Evolutionary conservation across 2,888 invertebrate genomes (phyloP), one percentile per base, ranked within the genome.

Genomic region (Acronicta leporina): DNA sequence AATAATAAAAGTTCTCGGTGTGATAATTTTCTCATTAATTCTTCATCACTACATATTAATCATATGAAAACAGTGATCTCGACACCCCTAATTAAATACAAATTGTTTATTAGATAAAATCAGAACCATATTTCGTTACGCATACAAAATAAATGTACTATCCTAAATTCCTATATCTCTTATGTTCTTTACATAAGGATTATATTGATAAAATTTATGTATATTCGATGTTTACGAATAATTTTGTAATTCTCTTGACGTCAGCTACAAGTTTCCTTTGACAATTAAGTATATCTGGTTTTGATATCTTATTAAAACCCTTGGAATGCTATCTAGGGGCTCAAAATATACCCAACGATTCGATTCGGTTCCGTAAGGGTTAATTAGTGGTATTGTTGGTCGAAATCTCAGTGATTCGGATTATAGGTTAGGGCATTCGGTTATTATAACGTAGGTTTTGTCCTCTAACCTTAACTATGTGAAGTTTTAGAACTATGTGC

Each of bases 231-330:
- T 16, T 20, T 10, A 64, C 47, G 11, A 11, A 5, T 53, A 73
- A 75, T 54, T 66, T 75, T 68, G 80, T 68, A 56, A 45, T 71
- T 47, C 35, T 85, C 83, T 80, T 79, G 77, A 82, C 83, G 87
- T 87, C 89, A 90, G 89, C 86, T 87, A 83, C 78, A 81, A 83
- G 80, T 81, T 78, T 81, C 80, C 83, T 85, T 79, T 82, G 82
- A 84, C 85, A 84, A 81, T 85, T 81, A n/a, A n/a, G n/a, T n/a
- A 78, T 73, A 57, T 83, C 87, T 87, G 89, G 82, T 84, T 86
- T 85, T 89, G 90, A 90, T 90, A 86, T 81, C 86, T 83, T 82
- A 79, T 85, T 87, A 84, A 84, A 90, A 86, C 86, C 88, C 84
- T 82, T 82, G 75, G 69, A 66, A 71, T 73, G 75, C 68, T 82